Base-by-base conservation (phyloP, 1,140 invertebrate species). In the Ctenoplectra terminalis region DNA sequence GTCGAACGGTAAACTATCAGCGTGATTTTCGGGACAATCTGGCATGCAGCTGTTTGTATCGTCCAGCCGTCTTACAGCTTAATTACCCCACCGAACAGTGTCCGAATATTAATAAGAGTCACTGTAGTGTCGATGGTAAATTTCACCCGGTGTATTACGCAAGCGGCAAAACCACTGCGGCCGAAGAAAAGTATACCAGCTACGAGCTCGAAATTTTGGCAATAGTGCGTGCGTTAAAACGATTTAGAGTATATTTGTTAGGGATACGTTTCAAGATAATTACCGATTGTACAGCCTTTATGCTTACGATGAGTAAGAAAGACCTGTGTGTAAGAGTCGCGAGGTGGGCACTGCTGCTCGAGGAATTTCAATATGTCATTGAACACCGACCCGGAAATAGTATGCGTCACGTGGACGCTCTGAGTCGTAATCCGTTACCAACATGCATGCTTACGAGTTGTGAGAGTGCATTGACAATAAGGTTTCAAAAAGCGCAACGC, bases 221-320 rank as follows among this genome's bases (percentile, higher is more conserved):
- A 23, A 40, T 58, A 20, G 1, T 56, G 0, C 37, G 37, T 1
- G 26, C 69, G 6, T 40, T 71, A 6, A 17, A 23, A 20, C 5
- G 40, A 15, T 71, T 71, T 23, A 20, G 52, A 4, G 29, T n/a
- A 0, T 72, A 72, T 60, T 26, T 72, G 20, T 8, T 58, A 1
- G 40, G 70, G 2, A 58, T 72, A 0, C 70, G 9, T 60, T 58
- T 26, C n/a, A 34, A 72, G 15, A 72, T 72, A 7, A 37, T 72
- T 2, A 72, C 70, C 5, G 56, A 72, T 46, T 72, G 54, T 9
- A 17, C n/a, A 1, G 70, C 70, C 1, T 60, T 72, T 26, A 7
- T 34, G 0, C 8, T 58, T 20, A 60, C 69, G 0, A 58, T 72
- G n/a, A 5, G 11, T 4, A 72, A 72, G 8, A 40, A 5, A 17